phyloP scores from a whole-genome alignment of 2,888 invertebrate species.

The Drosophila mettleri region DNA sequence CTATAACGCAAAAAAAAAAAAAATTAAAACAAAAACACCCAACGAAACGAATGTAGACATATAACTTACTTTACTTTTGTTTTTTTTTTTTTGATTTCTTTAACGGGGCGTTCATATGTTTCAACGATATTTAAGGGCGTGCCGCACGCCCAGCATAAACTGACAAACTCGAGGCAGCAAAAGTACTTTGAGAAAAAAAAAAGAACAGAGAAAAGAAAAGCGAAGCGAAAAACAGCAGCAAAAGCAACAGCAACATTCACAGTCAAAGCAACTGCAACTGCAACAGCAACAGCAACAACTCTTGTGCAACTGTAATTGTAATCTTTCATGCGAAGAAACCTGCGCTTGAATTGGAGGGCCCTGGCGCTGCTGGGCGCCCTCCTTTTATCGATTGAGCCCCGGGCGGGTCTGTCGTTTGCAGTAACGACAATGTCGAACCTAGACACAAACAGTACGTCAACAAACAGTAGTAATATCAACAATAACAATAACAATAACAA shows the following conservation, averaged over 20 bases:
- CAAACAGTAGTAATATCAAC: constrained; percentile 22
- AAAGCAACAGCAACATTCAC: constrained; percentile 3
- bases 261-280: neutral
- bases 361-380: constrained; percentile 86
- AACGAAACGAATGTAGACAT: constrained; percentile 69
- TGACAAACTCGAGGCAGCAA: constrained; percentile 39
- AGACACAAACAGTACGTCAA: constrained; percentile 29
- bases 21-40: constrained; percentile 17
- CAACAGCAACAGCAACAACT: constrained; percentile 29
- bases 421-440: constrained; percentile 54
- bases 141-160: constrained; percentile 62
- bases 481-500: constrained; percentile 40
- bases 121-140: constrained; percentile 72
- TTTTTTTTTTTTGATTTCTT: constrained; percentile 30
- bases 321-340: constrained; percentile 84
- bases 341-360: constrained; percentile 85
- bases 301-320: constrained; percentile 54
- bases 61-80: constrained; percentile 4
- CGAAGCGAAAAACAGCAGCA: neutral
- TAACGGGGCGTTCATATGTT: constrained; percentile 66
- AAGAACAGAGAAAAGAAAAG: constrained; percentile 1
- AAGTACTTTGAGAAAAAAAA: constrained; percentile 3
- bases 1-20: constrained; percentile 15
- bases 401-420: constrained; percentile 82
- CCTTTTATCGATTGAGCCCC: constrained; percentile 84